phyloP scores from a whole-genome alignment of 2,888 invertebrate species.

The Brachynemurus nebulosus region DNA sequence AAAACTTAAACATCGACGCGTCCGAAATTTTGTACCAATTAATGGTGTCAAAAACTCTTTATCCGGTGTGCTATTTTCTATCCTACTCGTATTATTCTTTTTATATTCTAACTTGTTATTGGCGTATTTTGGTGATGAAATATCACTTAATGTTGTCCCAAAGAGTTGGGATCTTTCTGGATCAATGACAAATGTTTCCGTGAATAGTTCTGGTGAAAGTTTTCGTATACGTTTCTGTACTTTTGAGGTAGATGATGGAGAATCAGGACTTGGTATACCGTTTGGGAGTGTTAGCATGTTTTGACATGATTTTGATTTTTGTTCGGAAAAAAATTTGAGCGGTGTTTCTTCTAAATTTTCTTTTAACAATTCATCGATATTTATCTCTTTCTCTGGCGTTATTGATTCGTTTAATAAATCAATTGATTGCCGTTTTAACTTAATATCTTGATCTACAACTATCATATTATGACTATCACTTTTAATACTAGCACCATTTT shows the following conservation, averaged over 20 bases:
- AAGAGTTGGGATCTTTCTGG: slow-evolving; percentile 24
- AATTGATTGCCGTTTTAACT: slow-evolving; percentile 16
- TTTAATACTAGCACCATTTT: slow-evolving; percentile 8
- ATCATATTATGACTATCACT: slow-evolving; percentile 3
- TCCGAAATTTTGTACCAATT: slow-evolving; percentile 18
- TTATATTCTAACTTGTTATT: too few species aligned
- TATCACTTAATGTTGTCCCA: slow-evolving; percentile 35
- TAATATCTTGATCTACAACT: slow-evolving; percentile 12
- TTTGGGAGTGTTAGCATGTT: slow-evolving; percentile 25
- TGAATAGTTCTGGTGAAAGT: slow-evolving; percentile 28
- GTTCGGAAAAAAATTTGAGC: slow-evolving; percentile 5
- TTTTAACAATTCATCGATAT: slow-evolving; percentile 10
- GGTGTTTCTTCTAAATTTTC: slow-evolving; percentile 12
- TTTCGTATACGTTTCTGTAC: slow-evolving; percentile 33
- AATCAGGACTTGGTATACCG: slow-evolving; percentile 26
- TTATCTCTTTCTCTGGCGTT: slow-evolving; percentile 1
- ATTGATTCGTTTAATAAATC: slow-evolving; percentile 11
- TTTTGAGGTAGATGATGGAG: slow-evolving; percentile 16
- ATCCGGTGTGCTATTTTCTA: slow-evolving; percentile 1
- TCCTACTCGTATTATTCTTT: too few species aligned
- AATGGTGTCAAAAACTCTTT: slow-evolving; percentile 5
- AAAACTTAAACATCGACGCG: slow-evolving; percentile 31
- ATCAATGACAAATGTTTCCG: slow-evolving; percentile 5
- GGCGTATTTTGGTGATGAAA: slow-evolving; percentile 40
- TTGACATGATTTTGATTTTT: not conserved